phyloP scores from a whole-genome alignment of 2,888 invertebrate genomes.

The Timema podura region DNA sequence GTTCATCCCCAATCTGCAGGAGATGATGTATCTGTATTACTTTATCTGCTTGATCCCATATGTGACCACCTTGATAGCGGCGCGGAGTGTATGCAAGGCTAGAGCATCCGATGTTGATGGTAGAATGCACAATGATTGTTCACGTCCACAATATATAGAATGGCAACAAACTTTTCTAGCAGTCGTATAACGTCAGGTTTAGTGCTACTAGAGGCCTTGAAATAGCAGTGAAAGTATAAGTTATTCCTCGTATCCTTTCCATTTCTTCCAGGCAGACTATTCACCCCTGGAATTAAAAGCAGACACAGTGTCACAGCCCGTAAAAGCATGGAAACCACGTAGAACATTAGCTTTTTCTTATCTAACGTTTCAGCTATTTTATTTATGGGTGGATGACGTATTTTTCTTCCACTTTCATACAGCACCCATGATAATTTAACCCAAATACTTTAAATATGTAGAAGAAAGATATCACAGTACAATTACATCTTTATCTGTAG shows the following conservation, averaged over 20 bases:
- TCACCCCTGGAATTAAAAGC: not conserved
- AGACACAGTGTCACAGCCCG: not conserved
- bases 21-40: not conserved
- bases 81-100: not conserved
- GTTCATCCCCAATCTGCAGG: not conserved
- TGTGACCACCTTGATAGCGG: slow-evolving; percentile 6
- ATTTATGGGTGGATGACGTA: not conserved
- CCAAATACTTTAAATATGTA: not conserved
- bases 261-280: not conserved
- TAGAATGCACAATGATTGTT: not conserved
- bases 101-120: slow-evolving; percentile 4
- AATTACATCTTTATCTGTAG: not conserved
- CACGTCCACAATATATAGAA: not conserved
- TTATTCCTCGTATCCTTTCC: not conserved
- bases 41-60: slow-evolving; percentile 1
- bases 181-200: not conserved
- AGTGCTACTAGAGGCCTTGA: not conserved
- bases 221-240: not conserved
- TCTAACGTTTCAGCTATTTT: too few species aligned
- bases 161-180: not conserved
- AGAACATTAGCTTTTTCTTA: not conserved
- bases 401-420: not conserved
- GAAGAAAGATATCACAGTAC: not conserved
- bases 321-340: not conserved
- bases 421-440: slow-evolving; percentile 1